A percentile compares a stretch with the other conserved stretches of the same genome.
Evolutionary conservation across 2,113 vertebrate genomes (phyloP).

Genomic region (Tetrao urogallus): DNA sequence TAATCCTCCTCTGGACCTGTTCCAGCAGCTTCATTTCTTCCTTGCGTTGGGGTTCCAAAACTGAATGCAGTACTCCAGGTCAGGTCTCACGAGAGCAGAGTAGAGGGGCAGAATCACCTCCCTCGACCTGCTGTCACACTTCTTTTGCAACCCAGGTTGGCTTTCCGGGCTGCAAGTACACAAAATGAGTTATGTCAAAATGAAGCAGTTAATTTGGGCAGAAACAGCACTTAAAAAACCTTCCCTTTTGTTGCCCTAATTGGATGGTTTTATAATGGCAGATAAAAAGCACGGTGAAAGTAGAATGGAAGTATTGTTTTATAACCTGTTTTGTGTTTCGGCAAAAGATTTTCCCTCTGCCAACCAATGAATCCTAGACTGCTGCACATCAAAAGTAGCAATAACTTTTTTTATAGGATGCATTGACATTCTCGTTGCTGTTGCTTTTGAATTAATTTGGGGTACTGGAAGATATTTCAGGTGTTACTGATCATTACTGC

Average conservation of each 20-base stretch:
- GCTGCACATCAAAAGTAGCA: neutral
- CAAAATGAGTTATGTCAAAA: slow-evolving; percentile 19
- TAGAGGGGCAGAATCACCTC: too few relatives aligned
- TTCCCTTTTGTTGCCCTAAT: slow-evolving; percentile 60
- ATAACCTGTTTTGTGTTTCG: slow-evolving; percentile 54
- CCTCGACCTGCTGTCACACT: too few relatives aligned
- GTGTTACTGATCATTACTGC: neutral
- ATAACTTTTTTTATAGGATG: slow-evolving; percentile 31
- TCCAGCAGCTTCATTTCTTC: too few relatives aligned
- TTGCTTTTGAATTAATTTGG: slow-evolving; percentile 43
- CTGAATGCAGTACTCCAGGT: too few relatives aligned
- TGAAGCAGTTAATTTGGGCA: slow-evolving; percentile 34
- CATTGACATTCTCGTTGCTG: neutral
- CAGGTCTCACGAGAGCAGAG: too few relatives aligned
- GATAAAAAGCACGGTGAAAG: slow-evolving; percentile 41
- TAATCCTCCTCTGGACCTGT: too few relatives aligned
- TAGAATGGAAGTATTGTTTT: slow-evolving; percentile 50
- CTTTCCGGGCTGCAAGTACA: too few relatives aligned
- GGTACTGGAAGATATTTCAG: slow-evolving; percentile 14
- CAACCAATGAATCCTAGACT: slow-evolving; percentile 32
- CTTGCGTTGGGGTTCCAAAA: too few relatives aligned
- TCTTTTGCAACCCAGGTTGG: too few relatives aligned
- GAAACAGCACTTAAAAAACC: slow-evolving; percentile 36
- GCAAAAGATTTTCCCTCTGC: slow-evolving; percentile 34
- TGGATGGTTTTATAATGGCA: slow-evolving; percentile 62